Conservation (phyloP, 2,113 vertebrate species). For the Platanista minor region DNA sequence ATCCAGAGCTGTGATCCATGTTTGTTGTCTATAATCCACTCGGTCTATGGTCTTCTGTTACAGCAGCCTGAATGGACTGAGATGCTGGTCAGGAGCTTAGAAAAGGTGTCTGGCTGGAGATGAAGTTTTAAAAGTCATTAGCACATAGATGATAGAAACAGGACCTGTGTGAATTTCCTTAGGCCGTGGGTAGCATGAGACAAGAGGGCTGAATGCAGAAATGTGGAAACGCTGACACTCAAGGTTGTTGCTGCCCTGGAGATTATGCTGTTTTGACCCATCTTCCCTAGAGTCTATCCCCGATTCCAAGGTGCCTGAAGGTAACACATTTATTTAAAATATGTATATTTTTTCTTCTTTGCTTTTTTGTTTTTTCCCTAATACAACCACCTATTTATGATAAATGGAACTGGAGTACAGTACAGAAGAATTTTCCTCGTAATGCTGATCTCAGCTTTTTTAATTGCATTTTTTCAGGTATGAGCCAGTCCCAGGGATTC, state of each 20-base stretch:
- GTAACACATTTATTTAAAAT: neutral
- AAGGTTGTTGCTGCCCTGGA: too few species aligned
- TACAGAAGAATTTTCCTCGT: neutral
- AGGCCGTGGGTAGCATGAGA: rapidly evolving
- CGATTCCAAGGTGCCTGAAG: neutral
- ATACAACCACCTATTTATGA: neutral
- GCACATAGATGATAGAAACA: neutral
- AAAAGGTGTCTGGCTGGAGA: neutral
- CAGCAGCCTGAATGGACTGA: too few species aligned
- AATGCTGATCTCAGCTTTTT: neutral
- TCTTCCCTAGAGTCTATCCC: neutral
- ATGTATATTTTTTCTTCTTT: neutral
- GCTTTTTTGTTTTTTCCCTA: neutral
- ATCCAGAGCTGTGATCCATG: neutral
- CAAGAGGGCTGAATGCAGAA: neutral
- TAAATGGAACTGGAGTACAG: neutral
- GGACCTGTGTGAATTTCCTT: too few species aligned
- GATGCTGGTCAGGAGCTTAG: neutral
- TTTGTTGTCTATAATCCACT: neutral
- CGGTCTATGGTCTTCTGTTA: neutral
- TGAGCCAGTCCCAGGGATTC: too few species aligned
- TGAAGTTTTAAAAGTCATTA: neutral
- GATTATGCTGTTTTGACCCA: neutral
- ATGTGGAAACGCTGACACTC: too few species aligned
- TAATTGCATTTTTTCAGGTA: neutral